Evolutionary conservation across 2,888 invertebrate species (phyloP), one percentile per base, ranked within the genome.

Genomic region (Diogma glabrata): DNA sequence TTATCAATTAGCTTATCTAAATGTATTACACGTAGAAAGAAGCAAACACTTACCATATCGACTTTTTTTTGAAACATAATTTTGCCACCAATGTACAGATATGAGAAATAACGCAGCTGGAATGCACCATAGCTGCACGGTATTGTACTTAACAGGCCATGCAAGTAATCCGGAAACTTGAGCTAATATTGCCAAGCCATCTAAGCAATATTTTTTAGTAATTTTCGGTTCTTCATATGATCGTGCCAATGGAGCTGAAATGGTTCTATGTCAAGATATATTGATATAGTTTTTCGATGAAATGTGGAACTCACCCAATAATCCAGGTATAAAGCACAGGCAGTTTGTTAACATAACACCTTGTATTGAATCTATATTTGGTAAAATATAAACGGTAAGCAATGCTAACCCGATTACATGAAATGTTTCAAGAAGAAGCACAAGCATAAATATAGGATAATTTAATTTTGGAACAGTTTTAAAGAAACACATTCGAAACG

Each of bases 1-100:
- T n/a, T n/a, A n/a, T n/a, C n/a, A n/a, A n/a, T n/a, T n/a, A n/a
- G n/a, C n/a, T n/a, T n/a, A n/a, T n/a, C n/a, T n/a, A n/a, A n/a
- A n/a, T n/a, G n/a, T n/a, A n/a, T n/a, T n/a, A n/a, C n/a, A n/a
- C n/a, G n/a, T n/a, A n/a, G n/a, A n/a, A n/a, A n/a, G n/a, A n/a
- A n/a, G n/a, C n/a, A n/a, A n/a, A n/a, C n/a, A 51, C 40, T 3
- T 36, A 19, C 36, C 16, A 4, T 16, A 20, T 30, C 33, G 24
- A 47, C 67, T 68, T 46, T 65, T 60, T 55, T 65, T 62, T 19
- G 76, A 75, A 5, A 84, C 74, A 64, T 77, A 90, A 66, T 88
- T 90, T 64, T 85, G 84, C 89, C 89, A 90, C 87, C 88, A 91
- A 19, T 84, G 82, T 45, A 81, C 71, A 1, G 89, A 89, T 51